A percentile compares a stretch with the other conserved stretches of the same genome.
phyloP scores from a whole-genome alignment of 2,113 vertebrate genomes.

The Monopterus albus region DNA sequence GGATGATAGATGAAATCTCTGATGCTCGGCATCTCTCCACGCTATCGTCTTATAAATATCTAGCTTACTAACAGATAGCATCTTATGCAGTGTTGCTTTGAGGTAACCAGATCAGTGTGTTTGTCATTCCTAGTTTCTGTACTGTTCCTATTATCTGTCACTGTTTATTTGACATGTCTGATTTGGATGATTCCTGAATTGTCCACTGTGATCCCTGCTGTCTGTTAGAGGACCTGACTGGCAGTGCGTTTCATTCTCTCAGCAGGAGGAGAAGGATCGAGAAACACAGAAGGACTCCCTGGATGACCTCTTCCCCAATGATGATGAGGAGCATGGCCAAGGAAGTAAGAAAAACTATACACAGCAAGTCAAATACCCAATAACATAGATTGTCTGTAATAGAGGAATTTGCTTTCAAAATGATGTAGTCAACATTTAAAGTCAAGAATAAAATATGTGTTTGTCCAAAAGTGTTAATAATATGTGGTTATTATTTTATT shows the following conservation, averaged over 20 bases:
- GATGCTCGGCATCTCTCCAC: background rate
- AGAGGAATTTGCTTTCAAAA: too few relatives aligned
- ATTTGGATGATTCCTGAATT: background rate
- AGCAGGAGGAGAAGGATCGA: conserved; percentile 94
- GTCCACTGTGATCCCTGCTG: background rate
- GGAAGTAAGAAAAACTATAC: conserved; percentile 83
- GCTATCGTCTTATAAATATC: background rate
- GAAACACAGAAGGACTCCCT: conserved; percentile 92
- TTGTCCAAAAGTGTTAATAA: too few relatives aligned
- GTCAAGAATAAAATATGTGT: too few relatives aligned
- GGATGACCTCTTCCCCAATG: conserved; percentile 97
- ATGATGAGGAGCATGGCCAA: conserved; percentile 90
- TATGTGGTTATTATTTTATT: too few relatives aligned
- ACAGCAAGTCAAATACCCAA: background rate
- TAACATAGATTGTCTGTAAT: too few relatives aligned
- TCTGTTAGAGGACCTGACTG: conserved; percentile 16
- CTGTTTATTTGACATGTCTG: background rate
- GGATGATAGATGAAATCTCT: too few relatives aligned
- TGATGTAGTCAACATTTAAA: too few relatives aligned
- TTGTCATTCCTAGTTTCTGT: background rate
- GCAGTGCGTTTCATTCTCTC: conserved; percentile 18
- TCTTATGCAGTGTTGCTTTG: background rate
- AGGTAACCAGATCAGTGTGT: background rate
- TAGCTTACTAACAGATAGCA: background rate
- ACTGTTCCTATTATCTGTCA: background rate